These are phyloP conservation scores for Subanguina moxae DNA, from an alignment of 1,140 invertebrate species.

Conservation along the genomic window DNA sequence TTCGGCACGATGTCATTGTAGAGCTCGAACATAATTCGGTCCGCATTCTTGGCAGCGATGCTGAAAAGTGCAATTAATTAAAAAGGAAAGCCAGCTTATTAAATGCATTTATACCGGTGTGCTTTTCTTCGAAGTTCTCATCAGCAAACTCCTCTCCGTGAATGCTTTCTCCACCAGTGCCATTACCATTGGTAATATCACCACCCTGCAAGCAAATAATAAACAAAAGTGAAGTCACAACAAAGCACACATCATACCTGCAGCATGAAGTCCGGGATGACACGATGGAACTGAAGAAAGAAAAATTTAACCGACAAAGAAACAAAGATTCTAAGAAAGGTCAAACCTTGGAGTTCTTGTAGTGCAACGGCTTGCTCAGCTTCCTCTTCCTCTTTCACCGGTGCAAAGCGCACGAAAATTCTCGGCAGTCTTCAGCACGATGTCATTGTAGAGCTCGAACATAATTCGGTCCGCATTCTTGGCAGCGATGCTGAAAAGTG, in stretches of 20 bases:
- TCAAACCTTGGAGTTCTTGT: slow-evolving; percentile 47
- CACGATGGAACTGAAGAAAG: slow-evolving; percentile 61
- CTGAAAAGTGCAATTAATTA: slow-evolving; percentile 26
- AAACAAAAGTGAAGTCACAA: neutral
- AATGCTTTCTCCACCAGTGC: slow-evolving; percentile 91
- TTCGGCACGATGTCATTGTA: slow-evolving; percentile 89
- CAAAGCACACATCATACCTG: slow-evolving; percentile 55
- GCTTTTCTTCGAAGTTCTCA: slow-evolving; percentile 87
- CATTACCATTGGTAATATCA: slow-evolving; percentile 68
- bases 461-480: slow-evolving; percentile 18
- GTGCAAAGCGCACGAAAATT: slow-evolving; percentile 78
- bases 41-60: no score
- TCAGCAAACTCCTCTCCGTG: slow-evolving; percentile 78
- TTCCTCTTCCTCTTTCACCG: slow-evolving; percentile 59
- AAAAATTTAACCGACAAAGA: no score
- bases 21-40: slow-evolving; percentile 61
- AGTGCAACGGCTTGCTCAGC: slow-evolving; percentile 15
- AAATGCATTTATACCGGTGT: slow-evolving; percentile 64
- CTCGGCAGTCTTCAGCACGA: slow-evolving; percentile 83
- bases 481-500: no score
- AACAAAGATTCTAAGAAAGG: no score
- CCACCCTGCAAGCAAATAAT: slow-evolving; percentile 52
- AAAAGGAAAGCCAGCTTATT: no score
- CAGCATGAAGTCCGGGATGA: slow-evolving; percentile 63
- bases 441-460: slow-evolving; percentile 76